phyloP scores from a whole-genome alignment of 92 coral and sea anemone species.

The Micromussa lordhowensis region DNA sequence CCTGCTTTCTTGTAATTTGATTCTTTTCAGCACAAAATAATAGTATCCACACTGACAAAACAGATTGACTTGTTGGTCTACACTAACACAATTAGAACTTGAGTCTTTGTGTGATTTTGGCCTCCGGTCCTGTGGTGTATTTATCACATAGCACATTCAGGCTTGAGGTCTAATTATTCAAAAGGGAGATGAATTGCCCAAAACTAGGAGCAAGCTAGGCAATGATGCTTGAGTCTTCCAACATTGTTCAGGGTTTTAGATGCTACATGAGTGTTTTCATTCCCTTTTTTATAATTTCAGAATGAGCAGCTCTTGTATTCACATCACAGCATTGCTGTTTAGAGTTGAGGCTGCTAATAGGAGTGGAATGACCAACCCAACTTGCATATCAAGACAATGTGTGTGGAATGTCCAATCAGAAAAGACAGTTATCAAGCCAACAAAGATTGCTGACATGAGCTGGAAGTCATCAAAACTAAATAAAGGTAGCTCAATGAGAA shows the following conservation, averaged over 20 bases:
- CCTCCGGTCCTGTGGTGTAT: constrained; percentile 25
- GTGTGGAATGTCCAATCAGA: too few species aligned
- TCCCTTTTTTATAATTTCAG: constrained; percentile 40
- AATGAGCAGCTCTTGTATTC: constrained; percentile 51
- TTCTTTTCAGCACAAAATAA: constrained; percentile 43
- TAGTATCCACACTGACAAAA: constrained; percentile 39
- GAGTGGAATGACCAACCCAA: too few species aligned
- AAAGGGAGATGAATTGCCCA: constrained; percentile 30
- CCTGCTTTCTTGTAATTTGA: constrained; percentile 23
- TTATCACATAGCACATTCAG: constrained; percentile 16
- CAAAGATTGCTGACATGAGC: too few species aligned
- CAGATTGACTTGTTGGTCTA: constrained; percentile 42
- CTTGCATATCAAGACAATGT: constrained; percentile 72
- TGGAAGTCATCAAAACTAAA: too few species aligned
- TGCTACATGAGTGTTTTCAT: neutral
- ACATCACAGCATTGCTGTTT: constrained; percentile 34
- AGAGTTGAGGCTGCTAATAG: too few species aligned
- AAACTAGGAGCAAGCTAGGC: constrained; percentile 40
- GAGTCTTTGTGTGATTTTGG: constrained; percentile 38
- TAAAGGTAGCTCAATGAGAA: constrained; percentile 53
- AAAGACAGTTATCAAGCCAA: too few species aligned
- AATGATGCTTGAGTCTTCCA: constrained; percentile 24
- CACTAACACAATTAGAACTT: constrained; percentile 37
- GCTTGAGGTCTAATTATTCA: constrained; percentile 29
- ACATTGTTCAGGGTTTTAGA: constrained; percentile 28